phyloP scores from a whole-genome alignment of 2,888 invertebrate genomes.

The Trichogramma dendrolimi region DNA sequence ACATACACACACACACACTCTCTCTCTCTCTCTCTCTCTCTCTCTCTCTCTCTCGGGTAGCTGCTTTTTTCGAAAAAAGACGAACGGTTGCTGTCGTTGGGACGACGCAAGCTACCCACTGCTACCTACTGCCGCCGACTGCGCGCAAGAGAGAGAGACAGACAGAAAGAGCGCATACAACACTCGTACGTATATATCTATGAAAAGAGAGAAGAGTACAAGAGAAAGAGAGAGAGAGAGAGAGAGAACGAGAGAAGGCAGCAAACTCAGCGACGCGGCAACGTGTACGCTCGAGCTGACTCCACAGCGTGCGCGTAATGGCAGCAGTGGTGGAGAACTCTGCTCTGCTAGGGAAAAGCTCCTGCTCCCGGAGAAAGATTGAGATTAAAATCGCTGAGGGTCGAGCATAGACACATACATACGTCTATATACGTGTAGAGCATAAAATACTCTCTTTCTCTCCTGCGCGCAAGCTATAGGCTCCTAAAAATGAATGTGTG shows the following conservation, averaged over 20 bases:
- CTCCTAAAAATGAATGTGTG: slow-evolving; percentile 23
- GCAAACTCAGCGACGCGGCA: slow-evolving; percentile 20
- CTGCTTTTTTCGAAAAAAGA: no score
- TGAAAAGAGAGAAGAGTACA: no score
- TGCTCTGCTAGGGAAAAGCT: slow-evolving; percentile 1
- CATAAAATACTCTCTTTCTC: no score
- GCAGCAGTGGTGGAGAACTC: background rate
- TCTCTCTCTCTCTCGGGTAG: slow-evolving; percentile 1
- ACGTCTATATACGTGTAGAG: no score
- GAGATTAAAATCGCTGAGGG: slow-evolving; percentile 40
- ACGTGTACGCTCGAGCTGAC: slow-evolving; percentile 22
- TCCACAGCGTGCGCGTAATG: slow-evolving; percentile 13
- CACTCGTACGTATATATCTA: no score
- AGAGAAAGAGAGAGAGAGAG: no score
- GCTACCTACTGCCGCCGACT: no score
- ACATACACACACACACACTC: background rate
- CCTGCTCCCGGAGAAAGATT: slow-evolving; percentile 38
- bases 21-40: slow-evolving; percentile 22
- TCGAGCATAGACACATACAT: background rate
- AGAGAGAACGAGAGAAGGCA: slow-evolving; percentile 1
- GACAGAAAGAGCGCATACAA: no score
- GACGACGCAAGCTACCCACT: no score
- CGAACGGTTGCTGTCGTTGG: no score
- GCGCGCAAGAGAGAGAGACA: no score
- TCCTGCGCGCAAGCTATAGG: background rate